phyloP scores from a whole-genome alignment of 1,140 invertebrate genomes.

The Penaeus vannamei region DNA sequence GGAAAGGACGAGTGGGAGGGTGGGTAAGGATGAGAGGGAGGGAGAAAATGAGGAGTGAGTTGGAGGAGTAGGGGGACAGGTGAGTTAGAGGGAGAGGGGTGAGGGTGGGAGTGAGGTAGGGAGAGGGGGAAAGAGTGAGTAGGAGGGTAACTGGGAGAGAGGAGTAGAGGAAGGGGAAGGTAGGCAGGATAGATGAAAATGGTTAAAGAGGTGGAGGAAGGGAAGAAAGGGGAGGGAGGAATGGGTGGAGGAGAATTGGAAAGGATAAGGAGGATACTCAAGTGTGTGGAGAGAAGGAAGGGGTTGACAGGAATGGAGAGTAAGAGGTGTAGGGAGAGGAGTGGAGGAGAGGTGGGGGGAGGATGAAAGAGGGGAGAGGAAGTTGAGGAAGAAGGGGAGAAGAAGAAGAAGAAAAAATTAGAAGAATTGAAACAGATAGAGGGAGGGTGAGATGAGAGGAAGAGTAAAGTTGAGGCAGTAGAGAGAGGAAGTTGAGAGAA shows the following conservation, averaged over 20 bases:
- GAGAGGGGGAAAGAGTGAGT: no score
- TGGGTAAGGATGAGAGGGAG: background rate
- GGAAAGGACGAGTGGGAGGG: background rate
- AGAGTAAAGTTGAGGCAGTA: no score
- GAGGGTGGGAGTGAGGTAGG: background rate
- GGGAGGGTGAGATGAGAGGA: no score
- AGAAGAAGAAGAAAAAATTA: background rate
- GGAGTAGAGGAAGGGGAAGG: background rate
- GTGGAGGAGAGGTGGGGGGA: background rate
- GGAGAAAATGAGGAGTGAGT: background rate
- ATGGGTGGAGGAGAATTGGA: background rate
- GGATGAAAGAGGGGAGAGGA: no score
- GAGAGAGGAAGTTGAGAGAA: no score
- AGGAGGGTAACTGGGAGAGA: background rate
- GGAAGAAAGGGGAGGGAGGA: no score
- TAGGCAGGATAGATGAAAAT: background rate
- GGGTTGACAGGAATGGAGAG: background rate
- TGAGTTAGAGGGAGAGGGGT: background rate
- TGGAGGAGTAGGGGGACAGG: background rate
- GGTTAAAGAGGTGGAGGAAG: background rate
- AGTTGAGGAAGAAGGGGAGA: background rate
- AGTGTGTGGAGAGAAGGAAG: constrained; percentile 3
- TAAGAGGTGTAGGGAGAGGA: background rate
- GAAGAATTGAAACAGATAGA: no score
- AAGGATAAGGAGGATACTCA: background rate